A percentile compares a stretch with the other conserved stretches of the same genome.
phyloP scores from a whole-genome alignment of 2,888 invertebrate genomes.

The Volucella inflata region DNA sequence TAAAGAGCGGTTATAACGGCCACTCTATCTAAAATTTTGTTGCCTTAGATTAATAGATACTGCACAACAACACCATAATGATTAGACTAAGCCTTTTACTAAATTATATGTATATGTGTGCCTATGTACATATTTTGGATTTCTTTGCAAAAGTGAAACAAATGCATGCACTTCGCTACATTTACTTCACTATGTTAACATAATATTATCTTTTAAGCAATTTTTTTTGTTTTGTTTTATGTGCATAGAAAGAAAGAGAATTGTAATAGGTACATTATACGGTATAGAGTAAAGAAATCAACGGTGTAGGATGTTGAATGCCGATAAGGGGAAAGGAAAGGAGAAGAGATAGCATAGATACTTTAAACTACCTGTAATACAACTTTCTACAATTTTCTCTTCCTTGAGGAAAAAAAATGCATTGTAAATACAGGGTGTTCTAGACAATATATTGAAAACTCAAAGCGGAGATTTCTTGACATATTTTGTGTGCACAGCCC shows the following conservation, averaged over 20 bases:
- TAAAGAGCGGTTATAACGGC: constrained; percentile 38
- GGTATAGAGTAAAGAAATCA: constrained; percentile 18
- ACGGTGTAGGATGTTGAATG: constrained; percentile 50
- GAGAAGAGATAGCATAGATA: constrained; percentile 39
- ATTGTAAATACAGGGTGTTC: neutral
- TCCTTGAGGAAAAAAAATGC: constrained; percentile 68
- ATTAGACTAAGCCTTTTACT: constrained; percentile 26
- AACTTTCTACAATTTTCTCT: constrained; percentile 75
- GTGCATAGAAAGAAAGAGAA: constrained; percentile 37
- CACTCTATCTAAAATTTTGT: constrained; percentile 39
- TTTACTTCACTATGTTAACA: constrained; percentile 29
- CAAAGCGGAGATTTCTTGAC: too few species aligned
- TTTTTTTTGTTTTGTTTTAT: constrained; percentile 19
- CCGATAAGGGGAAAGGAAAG: constrained; percentile 45
- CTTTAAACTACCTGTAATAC: constrained; percentile 64
- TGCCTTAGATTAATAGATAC: constrained; percentile 54
- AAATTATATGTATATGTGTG: too few species aligned
- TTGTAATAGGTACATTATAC: constrained; percentile 11
- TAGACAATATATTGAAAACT: too few species aligned
- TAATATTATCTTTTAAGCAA: constrained; percentile 34
- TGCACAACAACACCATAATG: constrained; percentile 48
- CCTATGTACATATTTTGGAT: constrained; percentile 22
- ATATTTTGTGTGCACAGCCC: too few species aligned
- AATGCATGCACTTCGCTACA: constrained; percentile 9
- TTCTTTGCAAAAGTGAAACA: constrained; percentile 35